phyloP scores from a whole-genome alignment of 2,888 invertebrate genomes.

The Caenorhabditis sp. region DNA sequence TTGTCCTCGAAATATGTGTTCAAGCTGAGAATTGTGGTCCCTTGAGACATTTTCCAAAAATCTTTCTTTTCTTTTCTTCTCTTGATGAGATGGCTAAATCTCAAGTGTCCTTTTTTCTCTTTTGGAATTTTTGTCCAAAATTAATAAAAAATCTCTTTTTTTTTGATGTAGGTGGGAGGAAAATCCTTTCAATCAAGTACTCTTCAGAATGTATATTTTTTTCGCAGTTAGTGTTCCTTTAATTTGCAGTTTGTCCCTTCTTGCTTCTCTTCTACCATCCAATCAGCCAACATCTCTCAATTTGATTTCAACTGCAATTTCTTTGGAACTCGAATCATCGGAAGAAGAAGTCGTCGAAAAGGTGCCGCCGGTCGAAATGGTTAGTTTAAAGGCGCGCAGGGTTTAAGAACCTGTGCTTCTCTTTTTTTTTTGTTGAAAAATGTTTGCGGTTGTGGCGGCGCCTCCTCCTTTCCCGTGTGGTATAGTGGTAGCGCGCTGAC shows the following conservation, averaged over 20 bases:
- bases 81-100: not conserved
- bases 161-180: too few relatives aligned
- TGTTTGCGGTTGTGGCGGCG: too few relatives aligned
- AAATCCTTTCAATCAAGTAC: too few relatives aligned
- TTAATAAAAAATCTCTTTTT: too few relatives aligned
- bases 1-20: not conserved
- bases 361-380: not conserved
- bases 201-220: not conserved
- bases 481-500: too few relatives aligned
- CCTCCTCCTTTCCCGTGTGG: too few relatives aligned
- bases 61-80: not conserved
- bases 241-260: not conserved
- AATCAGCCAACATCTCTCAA: not conserved
- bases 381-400: not conserved
- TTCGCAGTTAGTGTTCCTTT: too few relatives aligned
- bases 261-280: not conserved
- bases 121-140: too few relatives aligned
- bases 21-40: not conserved
- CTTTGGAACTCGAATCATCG: not conserved
- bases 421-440: too few relatives aligned
- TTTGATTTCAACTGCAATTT: not conserved
- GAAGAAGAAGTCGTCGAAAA: too few relatives aligned
- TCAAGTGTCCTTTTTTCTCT: not conserved
- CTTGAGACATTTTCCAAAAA: not conserved
- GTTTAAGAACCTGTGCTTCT: not conserved